phyloP scores from a whole-genome alignment of 2,888 invertebrate species.

The Deroplatys truncata region DNA sequence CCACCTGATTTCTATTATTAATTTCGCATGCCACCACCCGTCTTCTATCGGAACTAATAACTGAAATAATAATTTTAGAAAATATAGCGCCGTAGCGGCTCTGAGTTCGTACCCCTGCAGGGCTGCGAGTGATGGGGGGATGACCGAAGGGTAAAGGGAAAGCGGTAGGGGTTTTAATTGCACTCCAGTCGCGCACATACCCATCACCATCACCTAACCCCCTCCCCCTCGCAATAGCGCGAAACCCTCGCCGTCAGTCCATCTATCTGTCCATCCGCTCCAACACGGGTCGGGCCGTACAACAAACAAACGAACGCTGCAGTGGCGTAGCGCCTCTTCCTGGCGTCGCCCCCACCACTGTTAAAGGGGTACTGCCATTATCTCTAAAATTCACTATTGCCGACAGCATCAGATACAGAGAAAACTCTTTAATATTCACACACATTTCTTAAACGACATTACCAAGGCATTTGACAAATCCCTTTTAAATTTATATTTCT shows the following conservation, averaged over 20 bases:
- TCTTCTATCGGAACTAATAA: conserved; percentile 1
- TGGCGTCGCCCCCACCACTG: background rate
- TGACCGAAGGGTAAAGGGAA: background rate
- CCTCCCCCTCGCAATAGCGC: background rate
- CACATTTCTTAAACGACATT: too few relatives aligned
- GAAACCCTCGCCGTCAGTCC: background rate
- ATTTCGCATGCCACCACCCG: background rate
- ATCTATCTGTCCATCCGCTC: background rate
- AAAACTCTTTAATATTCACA: too few relatives aligned
- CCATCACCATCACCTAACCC: background rate
- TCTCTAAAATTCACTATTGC: background rate
- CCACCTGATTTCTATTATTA: background rate
- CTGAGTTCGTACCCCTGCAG: background rate
- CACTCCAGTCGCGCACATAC: background rate
- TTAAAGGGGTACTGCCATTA: background rate
- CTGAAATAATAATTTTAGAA: background rate
- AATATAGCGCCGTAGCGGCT: background rate
- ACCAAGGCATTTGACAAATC: too few relatives aligned
- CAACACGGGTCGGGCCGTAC: background rate
- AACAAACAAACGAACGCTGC: background rate
- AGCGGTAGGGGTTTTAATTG: conserved; percentile 1
- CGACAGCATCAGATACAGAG: too few relatives aligned
- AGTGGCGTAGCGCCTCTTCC: background rate
- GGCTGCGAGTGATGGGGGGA: background rate
- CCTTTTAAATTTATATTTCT: too few relatives aligned